Evolutionary conservation across 2,113 vertebrate genomes (phyloP).

Genomic region (Narcine bancroftii): DNA sequence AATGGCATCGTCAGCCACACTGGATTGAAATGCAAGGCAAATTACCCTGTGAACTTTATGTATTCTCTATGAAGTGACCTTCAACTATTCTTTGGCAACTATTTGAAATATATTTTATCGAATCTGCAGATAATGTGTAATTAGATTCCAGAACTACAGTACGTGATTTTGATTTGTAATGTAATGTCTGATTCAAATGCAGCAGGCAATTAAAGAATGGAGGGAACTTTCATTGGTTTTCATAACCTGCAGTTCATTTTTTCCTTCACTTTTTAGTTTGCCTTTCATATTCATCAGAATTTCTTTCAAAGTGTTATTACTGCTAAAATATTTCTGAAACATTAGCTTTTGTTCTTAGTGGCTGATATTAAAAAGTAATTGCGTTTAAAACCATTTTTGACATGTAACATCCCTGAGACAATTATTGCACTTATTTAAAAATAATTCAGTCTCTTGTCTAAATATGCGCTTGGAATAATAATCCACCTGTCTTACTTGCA

Average conservation of each 20-base stretch:
- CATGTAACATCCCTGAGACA: not conserved
- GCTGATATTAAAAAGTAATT: slow-evolving; percentile 1
- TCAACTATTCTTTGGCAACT: slow-evolving; percentile 1
- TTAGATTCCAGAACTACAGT: slow-evolving; percentile 7
- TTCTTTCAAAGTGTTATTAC: slow-evolving; percentile 21
- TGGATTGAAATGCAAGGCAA: not conserved
- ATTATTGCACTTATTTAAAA: not conserved
- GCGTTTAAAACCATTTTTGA: not conserved
- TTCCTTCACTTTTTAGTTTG: not conserved
- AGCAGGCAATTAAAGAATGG: slow-evolving; percentile 11
- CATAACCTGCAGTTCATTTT: not conserved
- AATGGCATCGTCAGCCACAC: not conserved
- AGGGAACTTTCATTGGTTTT: not conserved
- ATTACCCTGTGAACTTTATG: not conserved
- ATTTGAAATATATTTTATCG: slow-evolving; percentile 19
- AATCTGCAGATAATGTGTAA: slow-evolving; percentile 31
- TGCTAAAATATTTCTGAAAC: not conserved
- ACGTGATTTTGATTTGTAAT: slow-evolving; percentile 26
- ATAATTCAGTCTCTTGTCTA: not conserved
- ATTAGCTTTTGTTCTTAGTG: not conserved
- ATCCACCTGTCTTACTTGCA: not conserved
- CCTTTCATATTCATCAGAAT: not conserved
- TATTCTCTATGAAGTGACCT: slow-evolving; percentile 23
- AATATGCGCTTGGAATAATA: not conserved
- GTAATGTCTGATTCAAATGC: not conserved